These are phyloP conservation scores for Enteromius trimaculatus DNA, from an alignment of 2,797 vertebrate genomes.

Conservation along the genomic window DNA sequence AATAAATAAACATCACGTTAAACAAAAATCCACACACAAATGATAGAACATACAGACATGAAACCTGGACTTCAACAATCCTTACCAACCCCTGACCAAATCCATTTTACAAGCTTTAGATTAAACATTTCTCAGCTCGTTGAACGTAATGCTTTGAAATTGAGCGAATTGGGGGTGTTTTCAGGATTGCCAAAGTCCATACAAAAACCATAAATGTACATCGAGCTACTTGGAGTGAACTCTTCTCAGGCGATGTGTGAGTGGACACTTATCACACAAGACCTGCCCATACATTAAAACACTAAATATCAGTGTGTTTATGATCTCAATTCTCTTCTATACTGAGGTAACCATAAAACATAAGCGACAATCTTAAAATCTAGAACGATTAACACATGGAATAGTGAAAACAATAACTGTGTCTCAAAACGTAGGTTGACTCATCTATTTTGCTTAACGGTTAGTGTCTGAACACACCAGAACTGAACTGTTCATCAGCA, in stretches of 20 bases:
- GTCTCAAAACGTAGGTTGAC: neutral
- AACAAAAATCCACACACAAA: constrained; percentile 58
- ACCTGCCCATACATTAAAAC: neutral
- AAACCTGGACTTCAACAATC: constrained; percentile 53
- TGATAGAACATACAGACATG: constrained; percentile 48
- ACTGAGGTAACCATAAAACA: neutral
- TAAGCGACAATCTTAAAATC: neutral
- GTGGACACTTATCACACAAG: constrained; percentile 3
- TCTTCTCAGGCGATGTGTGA: constrained; percentile 11
- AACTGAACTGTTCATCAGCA: neutral
- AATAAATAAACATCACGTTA: constrained; percentile 86
- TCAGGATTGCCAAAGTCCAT: constrained; percentile 52
- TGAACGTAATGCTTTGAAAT: neutral
- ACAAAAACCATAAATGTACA: constrained; percentile 48
- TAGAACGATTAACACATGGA: neutral
- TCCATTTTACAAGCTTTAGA: neutral
- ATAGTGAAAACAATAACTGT: neutral
- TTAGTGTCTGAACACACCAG: neutral
- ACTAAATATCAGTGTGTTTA: neutral
- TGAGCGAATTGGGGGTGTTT: neutral
- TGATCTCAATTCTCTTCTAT: neutral
- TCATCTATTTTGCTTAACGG: neutral
- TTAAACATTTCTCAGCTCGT: neutral
- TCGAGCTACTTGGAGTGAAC: constrained; percentile 23
- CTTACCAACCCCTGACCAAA: neutral